Evolutionary conservation across 2,888 invertebrate genomes (phyloP), one percentile per base, ranked within the genome.

Genomic region (Amphipyra berbera): DNA sequence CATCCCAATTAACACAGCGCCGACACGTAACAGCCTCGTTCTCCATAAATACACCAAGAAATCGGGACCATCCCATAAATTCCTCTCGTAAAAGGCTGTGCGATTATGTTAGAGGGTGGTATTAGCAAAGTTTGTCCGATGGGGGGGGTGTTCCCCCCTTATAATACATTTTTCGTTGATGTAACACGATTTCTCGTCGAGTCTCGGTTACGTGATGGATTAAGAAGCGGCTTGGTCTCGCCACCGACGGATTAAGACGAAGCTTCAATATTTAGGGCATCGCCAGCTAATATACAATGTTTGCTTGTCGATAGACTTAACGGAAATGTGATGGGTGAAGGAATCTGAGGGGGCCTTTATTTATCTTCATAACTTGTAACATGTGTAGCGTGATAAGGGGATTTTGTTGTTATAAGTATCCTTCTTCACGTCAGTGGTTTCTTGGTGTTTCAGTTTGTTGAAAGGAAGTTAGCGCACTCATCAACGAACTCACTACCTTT

Each of bases 81-180:
- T 94, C 93, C 91, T 92, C 94, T 95, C 95, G 94, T 95, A 95
- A 95, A 95, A 95, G 94, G 94, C 92, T 93, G 92, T 84, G 90
- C 94, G 94, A 95, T 94, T 94, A 95, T 94, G 94, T 94, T 92
- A 90, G 94, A 89, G 94, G 94, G 95, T 95, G 94, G 95, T 95
- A 94, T 95, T 95, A 95, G 94, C 93, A 92, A 95, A 95, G 94
- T 95, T 95, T 94, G 94, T 93, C 94, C 94, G 94, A 94, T 94
- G 88, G 88, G 81, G n/a, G 87, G 89, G 88, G 89, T 85, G 79
- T 40, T 37, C 82, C 85, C 85, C 86, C 85, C 86, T 88, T 90
- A 93, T 95, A 95, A 95, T 95, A 95, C 94, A 95, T 95, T 95
- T 95, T 95, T 95, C 95, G 95, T 95, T 94, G 95, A 95, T 95